Conservation (phyloP, 2,113 vertebrate genomes). For the Callionymus lyra region DNA sequence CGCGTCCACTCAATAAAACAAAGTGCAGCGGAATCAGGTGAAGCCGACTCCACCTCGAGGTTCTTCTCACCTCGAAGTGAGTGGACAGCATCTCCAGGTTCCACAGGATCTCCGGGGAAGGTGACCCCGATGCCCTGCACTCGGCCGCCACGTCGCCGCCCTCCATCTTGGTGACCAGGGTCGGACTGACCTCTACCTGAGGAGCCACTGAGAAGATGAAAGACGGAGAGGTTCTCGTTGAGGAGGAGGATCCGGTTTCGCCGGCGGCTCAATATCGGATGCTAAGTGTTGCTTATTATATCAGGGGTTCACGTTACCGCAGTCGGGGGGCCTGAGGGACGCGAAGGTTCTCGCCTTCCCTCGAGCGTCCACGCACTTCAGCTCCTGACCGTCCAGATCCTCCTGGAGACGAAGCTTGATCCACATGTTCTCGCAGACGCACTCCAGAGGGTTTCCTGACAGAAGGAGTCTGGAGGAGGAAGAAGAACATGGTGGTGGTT, state of each 20-base stretch:
- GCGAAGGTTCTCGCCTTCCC: constrained; percentile 66
- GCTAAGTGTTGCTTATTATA: constrained; percentile 8
- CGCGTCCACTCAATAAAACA: too few species aligned
- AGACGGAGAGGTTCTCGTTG: too few species aligned
- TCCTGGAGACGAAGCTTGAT: constrained; percentile 81
- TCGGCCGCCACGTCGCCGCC: constrained; percentile 74
- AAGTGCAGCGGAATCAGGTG: too few species aligned
- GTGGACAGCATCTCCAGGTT: constrained; percentile 78
- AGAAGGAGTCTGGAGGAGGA: constrained; percentile 74
- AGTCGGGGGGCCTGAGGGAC: constrained; percentile 77
- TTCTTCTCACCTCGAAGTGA: constrained; percentile 77
- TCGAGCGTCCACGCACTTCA: constrained; percentile 79
- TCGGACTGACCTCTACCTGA: constrained; percentile 71
- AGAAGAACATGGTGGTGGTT: too few species aligned
- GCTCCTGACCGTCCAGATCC: constrained; percentile 71
- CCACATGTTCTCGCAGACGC: constrained; percentile 93
- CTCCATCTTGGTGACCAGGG: constrained; percentile 76
- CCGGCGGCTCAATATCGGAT: constrained; percentile 4
- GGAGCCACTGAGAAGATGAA: constrained; percentile 70
- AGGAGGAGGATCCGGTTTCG: too few species aligned
- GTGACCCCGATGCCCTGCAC: constrained; percentile 77
- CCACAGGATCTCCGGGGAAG: constrained; percentile 79
- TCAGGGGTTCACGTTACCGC: constrained; percentile 71
- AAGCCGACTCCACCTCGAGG: too few species aligned
- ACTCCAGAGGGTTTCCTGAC: constrained; percentile 84